Conservation (phyloP, 2,888 invertebrate species). For the Andrena hattorfiana region DNA sequence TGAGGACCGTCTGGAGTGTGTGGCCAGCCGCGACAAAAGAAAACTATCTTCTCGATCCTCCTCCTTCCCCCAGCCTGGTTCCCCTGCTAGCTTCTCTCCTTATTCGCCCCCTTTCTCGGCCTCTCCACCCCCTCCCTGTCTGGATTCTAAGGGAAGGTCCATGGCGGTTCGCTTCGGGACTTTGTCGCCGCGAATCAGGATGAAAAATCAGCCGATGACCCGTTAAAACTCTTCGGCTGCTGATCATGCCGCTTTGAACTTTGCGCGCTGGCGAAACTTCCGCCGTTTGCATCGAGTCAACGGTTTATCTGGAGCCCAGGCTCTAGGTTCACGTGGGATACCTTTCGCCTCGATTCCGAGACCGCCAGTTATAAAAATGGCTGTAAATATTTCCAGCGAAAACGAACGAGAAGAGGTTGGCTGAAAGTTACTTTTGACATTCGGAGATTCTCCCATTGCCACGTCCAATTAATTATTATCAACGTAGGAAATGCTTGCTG, state of each 20-base stretch:
- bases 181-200: constrained; percentile 69
- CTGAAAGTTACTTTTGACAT: background rate
- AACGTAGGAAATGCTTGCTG: constrained; percentile 58
- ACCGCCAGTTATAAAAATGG: no score
- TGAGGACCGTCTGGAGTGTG: constrained; percentile 68
- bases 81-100: constrained; percentile 7
- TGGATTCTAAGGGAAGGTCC: constrained; percentile 24
- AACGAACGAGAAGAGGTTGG: background rate
- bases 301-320: background rate
- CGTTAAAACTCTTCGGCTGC: constrained; percentile 56
- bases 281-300: constrained; percentile 26
- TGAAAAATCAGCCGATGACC: constrained; percentile 64
- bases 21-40: constrained; percentile 70
- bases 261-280: constrained; percentile 1
- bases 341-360: no score
- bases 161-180: constrained; percentile 35
- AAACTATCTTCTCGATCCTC: constrained; percentile 70
- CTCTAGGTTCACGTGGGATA: no score
- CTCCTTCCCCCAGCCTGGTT: constrained; percentile 7
- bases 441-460: constrained; percentile 39
- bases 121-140: constrained; percentile 3
- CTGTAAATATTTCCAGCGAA: background rate
- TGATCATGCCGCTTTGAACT: constrained; percentile 4
- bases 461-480: constrained; percentile 69
- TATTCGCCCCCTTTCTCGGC: background rate